Conservation (phyloP, 2,113 vertebrate genomes). For the Urocitellus parryii region DNA sequence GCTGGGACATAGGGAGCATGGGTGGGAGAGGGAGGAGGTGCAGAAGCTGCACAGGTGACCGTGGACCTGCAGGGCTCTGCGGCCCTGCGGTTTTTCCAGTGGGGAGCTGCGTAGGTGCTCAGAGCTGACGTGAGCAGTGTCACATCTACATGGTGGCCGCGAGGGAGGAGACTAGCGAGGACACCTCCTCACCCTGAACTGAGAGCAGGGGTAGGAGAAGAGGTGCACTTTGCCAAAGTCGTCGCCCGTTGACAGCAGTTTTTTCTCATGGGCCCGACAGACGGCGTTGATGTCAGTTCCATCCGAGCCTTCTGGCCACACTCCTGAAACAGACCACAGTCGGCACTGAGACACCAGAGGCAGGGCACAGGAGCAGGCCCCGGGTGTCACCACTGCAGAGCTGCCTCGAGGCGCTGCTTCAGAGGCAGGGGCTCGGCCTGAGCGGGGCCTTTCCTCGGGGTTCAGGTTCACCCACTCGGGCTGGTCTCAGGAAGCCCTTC, state of each 20-base stretch:
- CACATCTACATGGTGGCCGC: too few species aligned
- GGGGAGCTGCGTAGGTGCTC: too few species aligned
- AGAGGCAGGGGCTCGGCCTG: not conserved
- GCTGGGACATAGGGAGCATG: fast-evolving
- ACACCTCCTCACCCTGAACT: slow-evolving; percentile 92
- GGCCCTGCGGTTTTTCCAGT: too few species aligned
- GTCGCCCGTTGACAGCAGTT: slow-evolving; percentile 94
- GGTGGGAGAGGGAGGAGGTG: not conserved
- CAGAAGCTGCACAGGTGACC: too few species aligned
- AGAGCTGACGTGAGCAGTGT: too few species aligned
- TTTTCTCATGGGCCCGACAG: slow-evolving; percentile 92
- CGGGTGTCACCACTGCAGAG: fast-evolving
- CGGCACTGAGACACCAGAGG: fast-evolving
- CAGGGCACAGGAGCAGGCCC: fast-evolving
- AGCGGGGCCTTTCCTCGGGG: not conserved
- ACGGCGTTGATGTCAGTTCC: slow-evolving; percentile 98
- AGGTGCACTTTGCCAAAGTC: slow-evolving; percentile 99
- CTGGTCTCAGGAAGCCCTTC: not conserved
- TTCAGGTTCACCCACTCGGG: fast-evolving
- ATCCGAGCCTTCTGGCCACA: slow-evolving; percentile 98
- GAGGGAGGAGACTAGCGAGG: fast-evolving
- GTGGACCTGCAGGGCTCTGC: too few species aligned
- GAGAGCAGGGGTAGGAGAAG: slow-evolving; percentile 96
- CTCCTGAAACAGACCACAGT: slow-evolving; percentile 87
- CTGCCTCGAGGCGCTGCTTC: fast-evolving